Evolutionary conservation across 2,888 invertebrate genomes (phyloP), one percentile per base, ranked within the genome.

Genomic region (Maniola hyperantus): DNA sequence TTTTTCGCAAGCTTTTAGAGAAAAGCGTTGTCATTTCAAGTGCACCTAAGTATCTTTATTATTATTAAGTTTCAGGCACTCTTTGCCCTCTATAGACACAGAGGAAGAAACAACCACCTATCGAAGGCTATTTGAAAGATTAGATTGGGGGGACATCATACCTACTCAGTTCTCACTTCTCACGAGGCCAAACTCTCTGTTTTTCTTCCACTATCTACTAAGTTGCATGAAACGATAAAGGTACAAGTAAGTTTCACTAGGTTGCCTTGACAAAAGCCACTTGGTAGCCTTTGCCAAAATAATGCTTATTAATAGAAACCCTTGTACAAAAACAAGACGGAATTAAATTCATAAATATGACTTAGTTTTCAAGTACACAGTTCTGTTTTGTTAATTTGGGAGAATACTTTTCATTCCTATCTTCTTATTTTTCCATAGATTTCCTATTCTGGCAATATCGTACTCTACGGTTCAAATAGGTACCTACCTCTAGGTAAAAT

Each of bases 121-220:
- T 71, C 65, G 70, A 68, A 71, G 74, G 71, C 73, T 71, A n/a
- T n/a, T 73, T 76, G 79, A 80, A 72, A 81, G 85, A 85, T 85
- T 81, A 86, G 88, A 89, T 89, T 87, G 87, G 82, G 78, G 75
- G 82, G n/a, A n/a, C 82, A 87, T 88, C n/a, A n/a, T 88, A 88
- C 89, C 89, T 86, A 86, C 79, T 83, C 74, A 78, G 89, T 89
- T 90, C 91, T 39, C 39, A 10, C 0, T 34, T 34, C 26, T 88
- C 90, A 90, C 89, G 89, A 71, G 68, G 67, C 66, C 39, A 62
- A 42, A 36, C 26, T 66, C 44, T 64, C 69, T 66, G 69, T 69
- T 60, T 39, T 55, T 33, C 46, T 58, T 48, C 57, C 46, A 42
- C 54, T 48, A 48, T 2, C 42, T 42, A 42, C 5, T 26, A 4